Evolutionary conservation across 2,888 invertebrate species (phyloP).

Genomic region (Busseola fusca): DNA sequence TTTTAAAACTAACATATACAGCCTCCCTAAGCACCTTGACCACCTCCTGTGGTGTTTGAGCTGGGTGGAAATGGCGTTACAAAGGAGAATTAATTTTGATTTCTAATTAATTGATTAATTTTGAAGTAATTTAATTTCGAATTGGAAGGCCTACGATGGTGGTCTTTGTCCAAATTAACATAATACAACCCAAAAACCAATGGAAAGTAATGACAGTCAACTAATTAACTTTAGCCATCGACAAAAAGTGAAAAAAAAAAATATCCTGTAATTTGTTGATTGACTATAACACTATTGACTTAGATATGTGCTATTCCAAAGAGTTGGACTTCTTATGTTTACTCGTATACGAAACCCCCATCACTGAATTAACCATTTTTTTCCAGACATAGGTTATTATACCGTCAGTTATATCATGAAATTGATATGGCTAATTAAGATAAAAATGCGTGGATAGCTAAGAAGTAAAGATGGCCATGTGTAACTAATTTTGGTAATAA

Average conservation of each 20-base stretch:
- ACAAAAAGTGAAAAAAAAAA: neutral
- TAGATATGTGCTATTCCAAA: neutral
- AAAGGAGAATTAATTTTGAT: neutral
- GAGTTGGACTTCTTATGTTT: neutral
- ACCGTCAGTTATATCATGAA: constrained; percentile 60
- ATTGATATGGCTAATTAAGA: constrained; percentile 80
- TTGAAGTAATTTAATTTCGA: too few relatives aligned
- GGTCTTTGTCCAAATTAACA: neutral
- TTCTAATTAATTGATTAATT: too few relatives aligned
- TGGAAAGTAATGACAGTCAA: neutral
- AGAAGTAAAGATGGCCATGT: constrained; percentile 13
- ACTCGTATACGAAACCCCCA: neutral
- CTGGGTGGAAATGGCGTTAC: neutral
- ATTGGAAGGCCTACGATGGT: too few relatives aligned
- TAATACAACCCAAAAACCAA: neutral
- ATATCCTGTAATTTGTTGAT: neutral
- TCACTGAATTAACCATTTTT: neutral
- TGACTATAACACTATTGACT: neutral
- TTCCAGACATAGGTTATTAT: constrained; percentile 9
- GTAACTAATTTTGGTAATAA: constrained; percentile 24
- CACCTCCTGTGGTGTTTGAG: neutral
- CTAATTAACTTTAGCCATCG: neutral
- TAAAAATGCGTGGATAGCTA: constrained; percentile 52
- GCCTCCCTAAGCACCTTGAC: neutral
- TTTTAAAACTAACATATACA: neutral